Evolutionary conservation across 2,113 vertebrate species (phyloP).

Genomic region (Spilogale gracilis): DNA sequence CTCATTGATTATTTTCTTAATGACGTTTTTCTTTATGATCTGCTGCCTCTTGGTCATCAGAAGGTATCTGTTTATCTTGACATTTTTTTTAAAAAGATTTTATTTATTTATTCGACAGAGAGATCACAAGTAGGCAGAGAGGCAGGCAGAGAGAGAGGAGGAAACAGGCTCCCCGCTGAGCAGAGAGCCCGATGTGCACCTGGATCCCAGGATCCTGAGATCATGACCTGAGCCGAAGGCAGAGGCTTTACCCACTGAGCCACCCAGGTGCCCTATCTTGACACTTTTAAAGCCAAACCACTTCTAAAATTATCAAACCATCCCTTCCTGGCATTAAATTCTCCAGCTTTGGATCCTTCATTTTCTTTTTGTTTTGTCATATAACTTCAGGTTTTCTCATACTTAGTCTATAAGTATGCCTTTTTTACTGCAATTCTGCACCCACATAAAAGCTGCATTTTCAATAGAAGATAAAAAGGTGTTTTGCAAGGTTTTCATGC

Average conservation of each 20-base stretch:
- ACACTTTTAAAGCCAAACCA: background rate
- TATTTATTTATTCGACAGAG: too few species aligned
- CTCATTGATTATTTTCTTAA: background rate
- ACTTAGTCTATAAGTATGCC: background rate
- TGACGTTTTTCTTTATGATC: background rate
- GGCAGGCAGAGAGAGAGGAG: too few species aligned
- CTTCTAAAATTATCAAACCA: background rate
- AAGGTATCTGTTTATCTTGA: background rate
- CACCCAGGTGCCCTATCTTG: background rate
- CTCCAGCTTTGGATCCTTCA: background rate
- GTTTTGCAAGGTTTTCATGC: background rate
- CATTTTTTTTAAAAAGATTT: background rate
- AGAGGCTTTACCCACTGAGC: too few species aligned
- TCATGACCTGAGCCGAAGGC: too few species aligned
- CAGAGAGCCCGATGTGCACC: too few species aligned
- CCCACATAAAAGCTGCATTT: background rate
- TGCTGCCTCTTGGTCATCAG: background rate
- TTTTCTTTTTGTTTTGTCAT: background rate
- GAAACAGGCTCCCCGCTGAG: too few species aligned
- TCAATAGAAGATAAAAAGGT: background rate
- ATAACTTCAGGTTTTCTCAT: background rate
- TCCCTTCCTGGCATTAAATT: background rate
- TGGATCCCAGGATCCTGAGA: too few species aligned
- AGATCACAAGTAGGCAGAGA: too few species aligned
- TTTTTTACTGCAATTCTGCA: background rate